Evolutionary conservation across 2,113 vertebrate genomes (phyloP).

Genomic region (Dasyornis broadbenti): DNA sequence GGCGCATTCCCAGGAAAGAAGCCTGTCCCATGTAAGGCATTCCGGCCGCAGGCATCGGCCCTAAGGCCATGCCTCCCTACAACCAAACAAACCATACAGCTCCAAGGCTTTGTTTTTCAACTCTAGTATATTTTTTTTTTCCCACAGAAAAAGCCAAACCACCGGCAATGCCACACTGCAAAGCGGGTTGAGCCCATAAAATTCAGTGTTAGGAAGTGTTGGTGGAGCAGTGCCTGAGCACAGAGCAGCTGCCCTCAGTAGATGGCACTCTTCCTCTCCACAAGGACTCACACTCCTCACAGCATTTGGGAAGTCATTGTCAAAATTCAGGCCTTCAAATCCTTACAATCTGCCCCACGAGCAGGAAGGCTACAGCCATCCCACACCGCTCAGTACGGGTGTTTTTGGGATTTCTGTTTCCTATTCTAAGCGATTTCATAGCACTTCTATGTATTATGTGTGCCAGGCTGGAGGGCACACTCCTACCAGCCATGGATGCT

Average conservation of each 20-base stretch:
- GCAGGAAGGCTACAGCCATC: neutral
- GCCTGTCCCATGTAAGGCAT: slow-evolving; percentile 90
- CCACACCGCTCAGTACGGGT: rapidly evolving
- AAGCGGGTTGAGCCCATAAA: rapidly evolving
- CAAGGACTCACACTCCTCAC: rapidly evolving
- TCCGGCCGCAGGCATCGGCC: slow-evolving; percentile 81
- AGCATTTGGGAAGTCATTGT: rapidly evolving
- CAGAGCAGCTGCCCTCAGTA: neutral
- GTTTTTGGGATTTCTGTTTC: neutral
- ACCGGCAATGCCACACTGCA: neutral
- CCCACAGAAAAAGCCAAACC: rapidly evolving
- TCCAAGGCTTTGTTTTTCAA: rapidly evolving
- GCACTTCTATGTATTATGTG: neutral
- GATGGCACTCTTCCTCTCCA: slow-evolving; percentile 30
- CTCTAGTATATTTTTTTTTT: rapidly evolving
- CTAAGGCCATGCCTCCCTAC: slow-evolving; percentile 88
- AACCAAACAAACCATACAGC: neutral
- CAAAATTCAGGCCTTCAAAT: neutral
- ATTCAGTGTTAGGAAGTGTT: rapidly evolving
- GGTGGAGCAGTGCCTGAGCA: neutral
- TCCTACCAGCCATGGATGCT: neutral
- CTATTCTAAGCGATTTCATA: neutral
- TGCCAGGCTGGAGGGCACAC: neutral
- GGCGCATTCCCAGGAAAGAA: slow-evolving; percentile 87
- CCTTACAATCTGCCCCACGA: neutral